Evolutionary conservation across 2,888 invertebrate species (phyloP).

Genomic region (Hyles lineata): DNA sequence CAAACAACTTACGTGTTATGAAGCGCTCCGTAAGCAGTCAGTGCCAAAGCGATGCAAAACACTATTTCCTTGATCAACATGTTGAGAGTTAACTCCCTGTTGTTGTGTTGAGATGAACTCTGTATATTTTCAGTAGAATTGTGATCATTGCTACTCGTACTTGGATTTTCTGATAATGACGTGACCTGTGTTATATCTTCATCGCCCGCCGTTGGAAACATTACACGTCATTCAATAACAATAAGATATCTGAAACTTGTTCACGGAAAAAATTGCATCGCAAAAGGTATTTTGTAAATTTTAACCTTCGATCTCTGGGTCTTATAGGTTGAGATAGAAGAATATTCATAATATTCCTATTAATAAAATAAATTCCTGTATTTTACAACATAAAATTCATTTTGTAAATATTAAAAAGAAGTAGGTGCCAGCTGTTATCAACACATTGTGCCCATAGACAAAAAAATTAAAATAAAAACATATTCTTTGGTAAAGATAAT

Average conservation of each 20-base stretch:
- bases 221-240: constrained; percentile 84
- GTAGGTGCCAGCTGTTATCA: constrained; percentile 20
- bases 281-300: constrained; percentile 39
- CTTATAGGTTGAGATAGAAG: neutral
- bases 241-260: constrained; percentile 57
- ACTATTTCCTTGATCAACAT: constrained; percentile 87
- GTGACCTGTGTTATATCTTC: constrained; percentile 79
- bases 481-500: neutral
- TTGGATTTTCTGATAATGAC: constrained; percentile 68
- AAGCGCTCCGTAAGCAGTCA: constrained; percentile 89
- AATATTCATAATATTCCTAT: constrained; percentile 16
- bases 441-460: neutral
- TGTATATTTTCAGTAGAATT: constrained; percentile 65
- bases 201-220: constrained; percentile 81
- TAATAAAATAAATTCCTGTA: neutral
- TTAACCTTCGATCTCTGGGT: constrained; percentile 37
- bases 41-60: constrained; percentile 86
- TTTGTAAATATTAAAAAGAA: constrained; percentile 14
- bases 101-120: constrained; percentile 65
- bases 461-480: neutral
- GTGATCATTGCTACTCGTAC: constrained; percentile 74
- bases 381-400: constrained; percentile 8
- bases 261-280: constrained; percentile 60
- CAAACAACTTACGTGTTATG: constrained; percentile 87
- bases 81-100: constrained; percentile 76